phyloP scores from a whole-genome alignment of 2,113 vertebrate genomes.

The Delphinapterus leucas region DNA sequence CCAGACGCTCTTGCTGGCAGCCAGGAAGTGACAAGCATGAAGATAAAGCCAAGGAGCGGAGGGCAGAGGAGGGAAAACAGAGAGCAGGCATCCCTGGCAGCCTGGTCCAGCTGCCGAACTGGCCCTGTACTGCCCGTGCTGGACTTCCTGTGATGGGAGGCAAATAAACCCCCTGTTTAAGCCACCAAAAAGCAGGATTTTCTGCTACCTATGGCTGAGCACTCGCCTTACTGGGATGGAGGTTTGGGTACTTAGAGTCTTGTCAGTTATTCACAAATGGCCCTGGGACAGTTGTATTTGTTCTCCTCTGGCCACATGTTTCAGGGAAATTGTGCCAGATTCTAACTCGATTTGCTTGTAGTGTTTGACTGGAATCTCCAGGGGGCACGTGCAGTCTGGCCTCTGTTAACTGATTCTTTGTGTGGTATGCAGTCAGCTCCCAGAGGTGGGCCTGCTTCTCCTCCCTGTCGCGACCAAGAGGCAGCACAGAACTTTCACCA shows the following conservation, averaged over 20 bases:
- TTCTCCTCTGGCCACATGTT: neutral
- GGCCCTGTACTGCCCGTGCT: neutral
- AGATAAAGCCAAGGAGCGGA: neutral
- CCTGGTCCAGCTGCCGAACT: rapidly evolving
- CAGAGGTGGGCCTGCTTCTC: no score
- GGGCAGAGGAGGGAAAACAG: neutral
- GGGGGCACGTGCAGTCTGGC: rapidly evolving
- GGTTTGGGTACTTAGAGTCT: neutral
- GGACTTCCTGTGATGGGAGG: neutral
- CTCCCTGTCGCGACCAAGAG: neutral
- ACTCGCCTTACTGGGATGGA: neutral
- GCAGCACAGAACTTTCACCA: neutral
- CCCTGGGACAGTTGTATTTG: neutral
- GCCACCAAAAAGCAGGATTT: neutral
- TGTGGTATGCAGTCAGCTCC: neutral
- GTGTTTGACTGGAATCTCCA: neutral
- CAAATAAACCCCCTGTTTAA: neutral
- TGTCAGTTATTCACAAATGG: neutral
- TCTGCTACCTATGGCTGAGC: neutral
- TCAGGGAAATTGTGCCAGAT: neutral
- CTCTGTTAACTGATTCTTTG: neutral
- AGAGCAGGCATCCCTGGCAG: neutral
- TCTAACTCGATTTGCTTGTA: neutral
- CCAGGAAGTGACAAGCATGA: neutral
- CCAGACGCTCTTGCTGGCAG: neutral